These are phyloP conservation scores for Anniella stebbinsi DNA, from an alignment of 2,797 vertebrate species.

Conservation along the genomic window DNA sequence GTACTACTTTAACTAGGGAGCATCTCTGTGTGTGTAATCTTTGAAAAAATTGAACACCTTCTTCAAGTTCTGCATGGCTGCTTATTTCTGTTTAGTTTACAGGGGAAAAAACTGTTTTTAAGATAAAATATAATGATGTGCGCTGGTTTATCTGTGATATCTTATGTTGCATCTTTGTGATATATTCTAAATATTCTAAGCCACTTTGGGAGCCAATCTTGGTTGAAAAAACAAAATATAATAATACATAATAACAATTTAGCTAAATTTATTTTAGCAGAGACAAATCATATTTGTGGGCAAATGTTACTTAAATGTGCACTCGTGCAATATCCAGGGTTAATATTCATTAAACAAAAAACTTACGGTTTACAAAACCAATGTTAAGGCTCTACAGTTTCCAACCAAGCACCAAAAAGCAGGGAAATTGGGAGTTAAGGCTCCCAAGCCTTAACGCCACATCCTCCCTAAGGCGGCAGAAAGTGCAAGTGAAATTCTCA, in stretches of 20 bases:
- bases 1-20: not conserved
- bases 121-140: not conserved
- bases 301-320: not conserved
- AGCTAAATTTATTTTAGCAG: not conserved
- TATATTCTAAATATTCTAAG: not conserved
- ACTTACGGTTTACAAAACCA: too few species aligned
- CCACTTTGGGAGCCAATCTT: not conserved
- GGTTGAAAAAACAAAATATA: not conserved
- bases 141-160: not conserved
- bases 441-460: too few species aligned
- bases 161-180: not conserved
- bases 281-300: not conserved
- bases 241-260: constrained; percentile 9
- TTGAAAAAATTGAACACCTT: not conserved
- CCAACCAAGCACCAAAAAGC: too few species aligned
- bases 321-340: not conserved
- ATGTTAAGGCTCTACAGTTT: too few species aligned
- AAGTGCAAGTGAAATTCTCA: too few species aligned
- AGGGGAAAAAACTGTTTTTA: not conserved
- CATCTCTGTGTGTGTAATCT: not conserved
- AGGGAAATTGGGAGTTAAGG: too few species aligned
- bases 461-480: too few species aligned
- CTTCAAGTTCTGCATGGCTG: not conserved
- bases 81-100: not conserved
- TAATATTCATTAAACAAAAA: too few species aligned